A percentile compares a stretch with the other conserved stretches of the same genome.
phyloP scores from a whole-genome alignment of 2,113 vertebrate species.

The Pipa parva region DNA sequence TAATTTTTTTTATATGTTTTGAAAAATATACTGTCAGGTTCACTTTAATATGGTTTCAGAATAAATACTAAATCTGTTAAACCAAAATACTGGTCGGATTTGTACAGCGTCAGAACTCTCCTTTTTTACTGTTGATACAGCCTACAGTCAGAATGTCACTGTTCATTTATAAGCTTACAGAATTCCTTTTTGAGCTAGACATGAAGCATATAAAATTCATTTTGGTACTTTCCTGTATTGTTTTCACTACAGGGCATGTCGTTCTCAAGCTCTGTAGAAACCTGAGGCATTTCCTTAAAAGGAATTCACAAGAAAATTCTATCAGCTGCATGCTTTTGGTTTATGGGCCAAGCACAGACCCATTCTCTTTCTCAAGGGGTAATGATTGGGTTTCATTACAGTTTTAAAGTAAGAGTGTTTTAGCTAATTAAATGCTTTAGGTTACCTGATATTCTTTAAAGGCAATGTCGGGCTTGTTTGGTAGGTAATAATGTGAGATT shows the following conservation, averaged over 20 bases:
- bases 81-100: no score
- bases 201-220: slow-evolving; percentile 5
- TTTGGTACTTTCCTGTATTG: neutral
- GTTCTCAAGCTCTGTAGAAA: slow-evolving; percentile 1
- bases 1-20: no score
- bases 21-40: no score
- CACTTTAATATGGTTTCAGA: no score
- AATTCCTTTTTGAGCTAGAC: neutral
- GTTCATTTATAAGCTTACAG: no score
- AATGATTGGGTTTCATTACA: slow-evolving; percentile 15
- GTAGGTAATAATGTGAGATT: neutral
- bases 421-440: neutral
- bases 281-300: slow-evolving; percentile 1
- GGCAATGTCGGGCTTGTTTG: slow-evolving; percentile 18
- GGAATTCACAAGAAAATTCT: slow-evolving; percentile 20
- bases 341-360: neutral
- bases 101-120: no score
- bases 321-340: neutral
- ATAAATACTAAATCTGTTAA: no score
- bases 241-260: neutral
- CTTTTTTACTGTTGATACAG: no score
- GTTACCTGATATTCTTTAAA: slow-evolving; percentile 26
- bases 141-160: no score
- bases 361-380: slow-evolving; percentile 8
- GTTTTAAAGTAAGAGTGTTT: slow-evolving; percentile 9